Base-by-base conservation (phyloP, 92 coral and sea anemone genomes). In the Zoanthus sociatus region DNA sequence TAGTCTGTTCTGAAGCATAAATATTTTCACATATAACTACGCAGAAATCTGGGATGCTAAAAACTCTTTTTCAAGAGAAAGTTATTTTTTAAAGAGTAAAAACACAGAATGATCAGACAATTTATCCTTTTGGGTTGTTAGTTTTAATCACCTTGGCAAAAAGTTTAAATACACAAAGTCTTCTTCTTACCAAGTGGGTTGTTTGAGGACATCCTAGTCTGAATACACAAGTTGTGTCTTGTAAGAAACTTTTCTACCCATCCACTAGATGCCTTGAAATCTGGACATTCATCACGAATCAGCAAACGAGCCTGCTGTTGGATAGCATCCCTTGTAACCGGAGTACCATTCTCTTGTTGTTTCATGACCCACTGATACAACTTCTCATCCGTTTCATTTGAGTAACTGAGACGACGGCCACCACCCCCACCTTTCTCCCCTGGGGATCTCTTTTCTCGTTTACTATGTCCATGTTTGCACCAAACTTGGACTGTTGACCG, bases 251-350 rank as follows among this genome's bases (percentile, higher is more conserved):
- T 97, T 56, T 97, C 99, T 86, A 97, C 99, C 99, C 99, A 97
- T 4, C 99, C 99, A 95, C 99, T 97, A 0, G 99, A 97, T 4
- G 99, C 99, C 83, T 97, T 97, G 78, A 97, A 97, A 42, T 97
- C 99, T 12, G 99, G 99, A 84, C 99, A 97, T 70, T 97, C 99
- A 47, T 95, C 97, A 18, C 98, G 90, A 55, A 97, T 90, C 75
- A 97, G 87, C 31, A 86, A 88, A 7, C 98, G 89, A 18, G 99
- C 99, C 77, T 95, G 97, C 1, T 88, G 74, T 84, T 97, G 99
- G 16, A 97, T 97, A 17, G 98, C 98, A 81, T 97, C 99, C 73
- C 98, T 92, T 31, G 99, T 93, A 6, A 97, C 99, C 2, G 97
- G 95, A 6, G 98, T 95, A 54, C 99, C 99, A 75, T 90, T 92